Evolutionary conservation across 2,113 vertebrate genomes (phyloP).

Genomic region (Opisthocomus hoazin): DNA sequence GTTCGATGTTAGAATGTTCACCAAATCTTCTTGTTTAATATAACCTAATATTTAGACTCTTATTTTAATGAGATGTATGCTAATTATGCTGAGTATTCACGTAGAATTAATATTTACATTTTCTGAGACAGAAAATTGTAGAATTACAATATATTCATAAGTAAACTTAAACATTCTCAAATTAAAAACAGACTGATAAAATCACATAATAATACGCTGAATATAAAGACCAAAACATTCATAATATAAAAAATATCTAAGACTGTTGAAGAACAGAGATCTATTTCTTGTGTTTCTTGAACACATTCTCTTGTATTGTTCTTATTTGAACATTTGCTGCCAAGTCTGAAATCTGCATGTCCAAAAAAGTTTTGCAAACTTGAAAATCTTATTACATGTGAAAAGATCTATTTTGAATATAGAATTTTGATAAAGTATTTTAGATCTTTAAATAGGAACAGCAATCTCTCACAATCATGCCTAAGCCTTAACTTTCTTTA

Average conservation of each 20-base stretch:
- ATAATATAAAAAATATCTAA: not conserved
- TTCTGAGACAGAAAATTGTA: not conserved
- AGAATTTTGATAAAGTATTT: not conserved
- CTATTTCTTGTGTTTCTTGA: not conserved
- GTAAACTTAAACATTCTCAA: not conserved
- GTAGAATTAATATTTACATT: not conserved
- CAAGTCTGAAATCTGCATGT: not conserved
- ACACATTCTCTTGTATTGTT: not conserved
- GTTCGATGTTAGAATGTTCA: not conserved
- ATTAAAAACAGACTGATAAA: not conserved
- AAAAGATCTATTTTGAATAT: not conserved
- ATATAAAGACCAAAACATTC: rapidly evolving
- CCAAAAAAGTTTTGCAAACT: not conserved
- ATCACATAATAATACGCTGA: not conserved
- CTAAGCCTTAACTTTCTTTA: not conserved
- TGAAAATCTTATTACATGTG: not conserved
- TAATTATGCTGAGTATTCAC: not conserved
- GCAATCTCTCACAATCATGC: not conserved
- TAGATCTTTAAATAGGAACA: not conserved
- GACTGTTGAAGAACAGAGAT: not conserved
- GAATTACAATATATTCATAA: not conserved
- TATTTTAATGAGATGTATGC: not conserved
- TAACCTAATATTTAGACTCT: not conserved
- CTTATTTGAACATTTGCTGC: not conserved
- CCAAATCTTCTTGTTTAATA: not conserved